Base-by-base conservation (phyloP, 2,113 vertebrate species). In the Xerus inauris region DNA sequence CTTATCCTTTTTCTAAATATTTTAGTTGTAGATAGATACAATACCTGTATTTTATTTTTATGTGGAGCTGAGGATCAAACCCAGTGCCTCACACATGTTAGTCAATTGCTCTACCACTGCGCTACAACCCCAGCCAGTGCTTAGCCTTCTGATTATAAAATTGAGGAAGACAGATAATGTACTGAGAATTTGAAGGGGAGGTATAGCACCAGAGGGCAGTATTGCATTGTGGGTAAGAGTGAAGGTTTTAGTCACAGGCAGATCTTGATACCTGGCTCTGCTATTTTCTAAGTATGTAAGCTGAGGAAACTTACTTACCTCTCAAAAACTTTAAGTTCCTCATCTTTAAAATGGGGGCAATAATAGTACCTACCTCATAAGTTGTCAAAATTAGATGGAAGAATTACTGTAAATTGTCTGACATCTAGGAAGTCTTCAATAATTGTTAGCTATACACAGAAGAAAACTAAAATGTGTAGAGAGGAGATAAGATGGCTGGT, bases 321-420 rank as follows among this genome's bases (percentile, higher is more conserved):
- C 59, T 72, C 54, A 69, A 82, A 89, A 65, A 51, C 8, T 73
- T 73, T 71, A 89, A 84, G 13, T 84, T 90, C 51, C 10, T 95
- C n/a, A 72, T 86, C 20, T 75, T 94, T 93, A 92, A 94, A 92
- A 87, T 94, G 24, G 20, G 57, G 6, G 12, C 26, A 62, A 26
- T 85, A 79, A 64, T 92, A 84, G 77, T 64, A 88, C 62, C 40
- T 81, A 73, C 71, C 8, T 67, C 28, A 71, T 71, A 42, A 4
- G 13, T 75, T 47, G 67, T 65, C 59, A 88, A 88, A 88, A 95
- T 95, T n/a, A 49, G 16, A 30, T 91, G 13, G 57, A 88, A 64
- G 11, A 84, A 94, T 85, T 17, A 28, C 30, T 71, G 19, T 54
- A 85, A 82, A 86, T 71, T 85, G 26, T 26, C 12, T 62, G 47